Evolutionary conservation across 2,888 invertebrate genomes (phyloP).

Genomic region (Pyrrhia umbra): DNA sequence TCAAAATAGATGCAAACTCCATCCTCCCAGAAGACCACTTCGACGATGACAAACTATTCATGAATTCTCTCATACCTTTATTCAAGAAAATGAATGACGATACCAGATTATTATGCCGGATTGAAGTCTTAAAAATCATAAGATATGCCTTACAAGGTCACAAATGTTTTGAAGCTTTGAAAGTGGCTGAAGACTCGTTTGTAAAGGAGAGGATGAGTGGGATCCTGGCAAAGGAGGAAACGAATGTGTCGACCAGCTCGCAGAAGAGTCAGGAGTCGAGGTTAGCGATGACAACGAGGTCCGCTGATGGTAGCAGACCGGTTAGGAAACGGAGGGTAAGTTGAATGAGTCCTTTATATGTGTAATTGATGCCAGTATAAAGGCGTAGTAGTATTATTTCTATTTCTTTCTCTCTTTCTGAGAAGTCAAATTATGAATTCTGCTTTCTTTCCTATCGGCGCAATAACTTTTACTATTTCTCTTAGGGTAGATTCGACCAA

Average conservation of each 20-base stretch:
- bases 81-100: slow-evolving; percentile 88
- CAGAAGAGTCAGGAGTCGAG: slow-evolving; percentile 69
- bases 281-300: slow-evolving; percentile 84
- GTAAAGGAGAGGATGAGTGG: slow-evolving; percentile 75
- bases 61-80: slow-evolving; percentile 84
- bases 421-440: too few relatives aligned
- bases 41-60: slow-evolving; percentile 84
- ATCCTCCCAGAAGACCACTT: slow-evolving; percentile 86
- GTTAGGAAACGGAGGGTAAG: slow-evolving; percentile 81
- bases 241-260: slow-evolving; percentile 52
- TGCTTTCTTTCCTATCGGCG: too few relatives aligned
- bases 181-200: slow-evolving; percentile 77
- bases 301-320: slow-evolving; percentile 84
- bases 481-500: too few relatives aligned
- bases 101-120: slow-evolving; percentile 81
- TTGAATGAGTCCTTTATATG: slow-evolving; percentile 6
- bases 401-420: too few relatives aligned
- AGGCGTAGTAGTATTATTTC: too few relatives aligned
- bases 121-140: slow-evolving; percentile 85
- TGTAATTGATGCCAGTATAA: background rate
- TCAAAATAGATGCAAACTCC: slow-evolving; percentile 83
- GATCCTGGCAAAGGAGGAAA: slow-evolving; percentile 74
- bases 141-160: slow-evolving; percentile 82
- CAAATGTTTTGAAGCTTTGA: slow-evolving; percentile 80
- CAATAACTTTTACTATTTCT: too few relatives aligned